Evolutionary conservation across 2,888 invertebrate species (phyloP), one percentile per base, ranked within the genome.

Genomic region (Alentia gelatinosa): DNA sequence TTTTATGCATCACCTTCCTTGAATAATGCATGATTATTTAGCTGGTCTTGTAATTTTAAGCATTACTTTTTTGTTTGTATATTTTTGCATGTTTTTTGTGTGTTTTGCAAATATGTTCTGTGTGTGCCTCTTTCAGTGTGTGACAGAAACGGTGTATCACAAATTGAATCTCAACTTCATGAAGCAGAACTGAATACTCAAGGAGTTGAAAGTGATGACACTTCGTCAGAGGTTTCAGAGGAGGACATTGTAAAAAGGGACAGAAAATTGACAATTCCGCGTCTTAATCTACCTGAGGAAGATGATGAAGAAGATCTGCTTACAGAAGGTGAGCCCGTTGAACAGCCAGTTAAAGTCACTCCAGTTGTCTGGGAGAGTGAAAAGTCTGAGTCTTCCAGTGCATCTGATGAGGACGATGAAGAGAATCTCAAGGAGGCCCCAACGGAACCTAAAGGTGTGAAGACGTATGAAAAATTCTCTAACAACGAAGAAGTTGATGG

Each of bases 121-220:
- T 86, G 86, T 86, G 47, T 86, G 86, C 86, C 42, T 86, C 47
- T 86, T 86, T 19, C 86, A 86, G 86, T 86, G 7, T 47, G n/a
- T 15, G 47, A 86, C 7, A 1, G 47, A 42, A 86, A 86, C 39
- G 79, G 39, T 19, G 79, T 68, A 30, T 26, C 68, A 5, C n/a
- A 68, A 30, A 26, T 68, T 68, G 26, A 26, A 26, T 37, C 37
- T 79, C 37, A 79, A 26, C 37, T 79, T 15, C 26, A 1, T 19
- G n/a, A 37, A 37, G 79, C 4, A 23, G 26, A 26, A 74, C 30
- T n/a, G 12, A 33, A 74, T 30, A 33, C 7, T 12, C 1, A 4
- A 26, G 15, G 4, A 5, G 79, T 37, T 35, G 37, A 79, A 12
- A 39, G 39, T 39, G 39, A 79, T 19, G 79, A 79, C 39, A 5